Evolutionary conservation across 2,888 invertebrate species (phyloP).

Genomic region (Himalopsyche anomala): DNA sequence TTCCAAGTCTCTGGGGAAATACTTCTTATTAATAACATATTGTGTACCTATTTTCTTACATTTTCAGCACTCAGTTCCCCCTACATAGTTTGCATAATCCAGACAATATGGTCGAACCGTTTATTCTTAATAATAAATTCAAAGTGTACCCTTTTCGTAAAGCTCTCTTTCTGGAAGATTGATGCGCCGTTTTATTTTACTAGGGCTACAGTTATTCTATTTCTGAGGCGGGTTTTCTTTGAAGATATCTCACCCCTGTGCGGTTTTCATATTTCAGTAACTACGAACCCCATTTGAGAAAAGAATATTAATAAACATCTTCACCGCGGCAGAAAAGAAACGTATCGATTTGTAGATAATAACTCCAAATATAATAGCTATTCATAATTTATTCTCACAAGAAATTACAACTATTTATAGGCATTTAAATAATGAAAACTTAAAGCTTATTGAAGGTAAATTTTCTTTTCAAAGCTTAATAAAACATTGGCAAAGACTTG

Average conservation of each 20-base stretch:
- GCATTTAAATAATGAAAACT: no score
- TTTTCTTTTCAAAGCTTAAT: no score
- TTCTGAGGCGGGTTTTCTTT: slow-evolving; percentile 23
- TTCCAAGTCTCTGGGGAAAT: background rate
- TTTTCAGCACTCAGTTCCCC: slow-evolving; percentile 27
- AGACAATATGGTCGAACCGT: slow-evolving; percentile 40
- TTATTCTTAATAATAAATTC: slow-evolving; percentile 40
- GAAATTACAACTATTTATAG: no score
- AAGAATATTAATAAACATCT: no score
- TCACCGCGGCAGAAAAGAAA: no score
- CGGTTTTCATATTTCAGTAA: slow-evolving; percentile 35
- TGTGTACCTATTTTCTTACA: background rate
- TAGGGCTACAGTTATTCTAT: slow-evolving; percentile 40
- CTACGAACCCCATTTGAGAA: background rate
- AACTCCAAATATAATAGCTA: no score
- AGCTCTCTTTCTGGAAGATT: slow-evolving; percentile 32
- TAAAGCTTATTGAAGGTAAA: no score
- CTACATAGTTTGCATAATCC: slow-evolving; percentile 32
- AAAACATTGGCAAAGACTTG: no score
- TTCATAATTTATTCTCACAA: no score
- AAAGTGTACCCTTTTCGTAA: slow-evolving; percentile 42
- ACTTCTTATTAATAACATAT: slow-evolving; percentile 21
- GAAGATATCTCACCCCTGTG: slow-evolving; percentile 32
- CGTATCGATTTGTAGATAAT: no score
- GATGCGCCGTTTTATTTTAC: slow-evolving; percentile 42